Conservation (phyloP, 2,888 invertebrate genomes). For the Dasysyrphus tricinctus region DNA sequence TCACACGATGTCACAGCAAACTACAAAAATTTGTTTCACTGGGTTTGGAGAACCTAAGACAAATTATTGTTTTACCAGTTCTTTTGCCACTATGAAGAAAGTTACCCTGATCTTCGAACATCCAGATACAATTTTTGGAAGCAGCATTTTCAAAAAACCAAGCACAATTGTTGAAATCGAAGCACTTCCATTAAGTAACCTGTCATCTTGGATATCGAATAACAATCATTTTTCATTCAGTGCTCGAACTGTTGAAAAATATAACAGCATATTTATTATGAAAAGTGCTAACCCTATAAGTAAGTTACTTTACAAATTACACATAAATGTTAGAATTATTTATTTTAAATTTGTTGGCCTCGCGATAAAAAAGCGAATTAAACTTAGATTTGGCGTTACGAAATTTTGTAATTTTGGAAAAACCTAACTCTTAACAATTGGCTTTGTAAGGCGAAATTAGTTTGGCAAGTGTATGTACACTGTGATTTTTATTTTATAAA, state of each 20-base stretch:
- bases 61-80: conserved; percentile 1
- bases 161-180: conserved; percentile 6
- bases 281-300: conserved; percentile 6
- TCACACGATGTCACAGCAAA: conserved; percentile 81
- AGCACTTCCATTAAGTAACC: background rate
- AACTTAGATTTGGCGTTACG: too few relatives aligned
- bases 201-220: background rate
- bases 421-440: too few relatives aligned
- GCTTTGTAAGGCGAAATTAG: too few relatives aligned
- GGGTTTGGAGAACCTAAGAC: conserved; percentile 1
- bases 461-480: too few relatives aligned
- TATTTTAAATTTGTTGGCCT: background rate
- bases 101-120: background rate
- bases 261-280: conserved; percentile 3
- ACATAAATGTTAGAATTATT: background rate
- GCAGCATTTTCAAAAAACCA: background rate
- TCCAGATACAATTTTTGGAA: conserved; percentile 5
- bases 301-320: background rate
- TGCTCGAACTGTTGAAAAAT: background rate
- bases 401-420: too few relatives aligned
- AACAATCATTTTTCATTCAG: conserved; percentile 3
- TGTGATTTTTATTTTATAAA: too few relatives aligned
- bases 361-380: too few relatives aligned
- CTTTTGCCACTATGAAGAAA: background rate
- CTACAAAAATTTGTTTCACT: conserved; percentile 74